phyloP scores from a whole-genome alignment of 1,140 invertebrate genomes.

The Hyposmocoma kahamanoa region DNA sequence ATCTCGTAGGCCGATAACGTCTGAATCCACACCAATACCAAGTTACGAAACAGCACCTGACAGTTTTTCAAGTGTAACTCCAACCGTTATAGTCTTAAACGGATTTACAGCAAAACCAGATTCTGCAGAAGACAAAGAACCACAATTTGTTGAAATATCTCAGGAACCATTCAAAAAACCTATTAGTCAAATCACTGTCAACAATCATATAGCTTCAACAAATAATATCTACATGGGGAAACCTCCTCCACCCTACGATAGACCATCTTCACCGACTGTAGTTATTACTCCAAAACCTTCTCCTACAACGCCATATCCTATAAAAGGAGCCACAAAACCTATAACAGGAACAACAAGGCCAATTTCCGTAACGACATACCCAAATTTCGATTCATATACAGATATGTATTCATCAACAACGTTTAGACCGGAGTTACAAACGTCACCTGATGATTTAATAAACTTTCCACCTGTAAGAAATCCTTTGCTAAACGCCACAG shows the following conservation, averaged over 20 bases:
- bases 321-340: conserved; percentile 17
- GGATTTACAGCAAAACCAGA: conserved; percentile 52
- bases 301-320: conserved; percentile 57
- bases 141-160: conserved; percentile 63
- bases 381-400: conserved; percentile 37
- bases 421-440: conserved; percentile 71
- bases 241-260: conserved; percentile 47
- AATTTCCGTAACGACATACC: conserved; percentile 20
- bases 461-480: conserved; percentile 90
- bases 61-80: conserved; percentile 76
- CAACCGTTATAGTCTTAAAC: conserved; percentile 82
- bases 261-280: conserved; percentile 71
- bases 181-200: conserved; percentile 73
- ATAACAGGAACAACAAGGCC: conserved; percentile 28
- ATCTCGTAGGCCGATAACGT: conserved; percentile 47
- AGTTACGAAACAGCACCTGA: conserved; percentile 47
- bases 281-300: conserved; percentile 78
- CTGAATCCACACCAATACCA: conserved; percentile 25
- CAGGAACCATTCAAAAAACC: conserved; percentile 68
- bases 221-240: conserved; percentile 70
- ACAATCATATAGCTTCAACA: conserved; percentile 74
- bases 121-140: conserved; percentile 50
- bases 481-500: conserved; percentile 83
- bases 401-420: conserved; percentile 47
- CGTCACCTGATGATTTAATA: conserved; percentile 80